phyloP scores from a whole-genome alignment of 92 coral and sea anemone species.

The Parazoanthus darwini region DNA sequence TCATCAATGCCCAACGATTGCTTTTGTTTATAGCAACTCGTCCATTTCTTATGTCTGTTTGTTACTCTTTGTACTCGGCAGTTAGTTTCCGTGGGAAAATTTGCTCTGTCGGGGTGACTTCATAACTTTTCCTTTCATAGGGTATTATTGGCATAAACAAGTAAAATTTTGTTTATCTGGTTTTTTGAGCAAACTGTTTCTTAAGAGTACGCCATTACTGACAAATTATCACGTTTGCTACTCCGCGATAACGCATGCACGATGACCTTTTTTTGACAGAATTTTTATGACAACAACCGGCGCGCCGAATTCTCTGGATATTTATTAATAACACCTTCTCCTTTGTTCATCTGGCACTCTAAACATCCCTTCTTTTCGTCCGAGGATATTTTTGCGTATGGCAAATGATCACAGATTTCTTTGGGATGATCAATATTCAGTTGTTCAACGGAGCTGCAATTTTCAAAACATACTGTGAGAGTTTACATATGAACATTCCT shows the following conservation, averaged over 20 bases:
- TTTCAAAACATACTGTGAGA: slow-evolving; percentile 18
- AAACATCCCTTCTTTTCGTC: background rate
- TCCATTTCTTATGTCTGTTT: slow-evolving; percentile 21
- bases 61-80: background rate
- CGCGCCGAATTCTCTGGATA: background rate
- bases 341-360: slow-evolving; percentile 8
- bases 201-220: background rate
- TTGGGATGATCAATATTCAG: background rate
- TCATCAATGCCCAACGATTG: slow-evolving; percentile 30
- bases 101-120: background rate
- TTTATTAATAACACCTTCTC: background rate
- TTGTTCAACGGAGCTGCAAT: background rate
- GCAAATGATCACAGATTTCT: background rate
- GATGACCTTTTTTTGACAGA: slow-evolving; percentile 28
- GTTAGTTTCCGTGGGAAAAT: slow-evolving; percentile 28
- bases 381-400: background rate
- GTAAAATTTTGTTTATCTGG: background rate
- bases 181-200: background rate
- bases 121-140: background rate
- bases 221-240: slow-evolving; percentile 8
- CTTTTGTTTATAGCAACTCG: slow-evolving; percentile 33
- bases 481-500: slow-evolving; percentile 52
- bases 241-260: background rate
- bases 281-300: slow-evolving; percentile 2
- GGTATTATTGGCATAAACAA: background rate